These are phyloP conservation scores for Conus canariensis DNA, from an alignment of 2,888 invertebrate species.

Conservation along the genomic window DNA sequence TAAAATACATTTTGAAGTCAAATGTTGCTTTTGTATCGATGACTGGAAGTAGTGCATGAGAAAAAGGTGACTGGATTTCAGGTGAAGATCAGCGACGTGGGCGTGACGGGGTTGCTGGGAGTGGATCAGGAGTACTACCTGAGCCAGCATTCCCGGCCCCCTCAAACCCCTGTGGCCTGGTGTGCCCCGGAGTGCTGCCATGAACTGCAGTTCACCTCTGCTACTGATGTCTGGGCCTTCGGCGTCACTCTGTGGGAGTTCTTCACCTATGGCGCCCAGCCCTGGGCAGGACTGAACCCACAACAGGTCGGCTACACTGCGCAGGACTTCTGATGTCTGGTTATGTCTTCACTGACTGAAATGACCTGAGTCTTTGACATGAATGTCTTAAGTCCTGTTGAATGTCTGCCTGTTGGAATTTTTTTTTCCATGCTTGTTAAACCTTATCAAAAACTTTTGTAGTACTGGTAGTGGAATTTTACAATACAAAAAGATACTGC, in stretches of 20 bases:
- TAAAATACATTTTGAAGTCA: too few species aligned
- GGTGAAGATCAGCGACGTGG: slow-evolving; percentile 98
- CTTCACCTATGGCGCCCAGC: slow-evolving; percentile 99
- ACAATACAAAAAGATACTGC: too few species aligned
- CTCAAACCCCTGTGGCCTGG: slow-evolving; percentile 99
- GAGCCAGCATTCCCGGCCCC: slow-evolving; percentile 87
- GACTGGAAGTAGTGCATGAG: too few species aligned
- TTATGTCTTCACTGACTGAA: neutral
- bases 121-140: slow-evolving; percentile 99
- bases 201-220: slow-evolving; percentile 95
- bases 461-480: too few species aligned
- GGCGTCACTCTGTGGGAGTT: slow-evolving; percentile 99
- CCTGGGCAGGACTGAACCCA: slow-evolving; percentile 85
- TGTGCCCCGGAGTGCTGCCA: slow-evolving; percentile 99
- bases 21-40: too few species aligned
- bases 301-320: slow-evolving; percentile 69
- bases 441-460: too few species aligned
- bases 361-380: neutral
- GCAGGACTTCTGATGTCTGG: neutral
- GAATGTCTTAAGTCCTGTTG: neutral
- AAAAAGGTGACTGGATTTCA: slow-evolving; percentile 54
- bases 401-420: neutral
- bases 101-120: slow-evolving; percentile 95
- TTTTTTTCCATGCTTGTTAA: too few species aligned
- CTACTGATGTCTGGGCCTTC: slow-evolving; percentile 99